Percentiles rank a stretch among this genome's conserved stretches.
phyloP scores from a whole-genome alignment of 2,888 invertebrate species.

The Monochamus alternatus region DNA sequence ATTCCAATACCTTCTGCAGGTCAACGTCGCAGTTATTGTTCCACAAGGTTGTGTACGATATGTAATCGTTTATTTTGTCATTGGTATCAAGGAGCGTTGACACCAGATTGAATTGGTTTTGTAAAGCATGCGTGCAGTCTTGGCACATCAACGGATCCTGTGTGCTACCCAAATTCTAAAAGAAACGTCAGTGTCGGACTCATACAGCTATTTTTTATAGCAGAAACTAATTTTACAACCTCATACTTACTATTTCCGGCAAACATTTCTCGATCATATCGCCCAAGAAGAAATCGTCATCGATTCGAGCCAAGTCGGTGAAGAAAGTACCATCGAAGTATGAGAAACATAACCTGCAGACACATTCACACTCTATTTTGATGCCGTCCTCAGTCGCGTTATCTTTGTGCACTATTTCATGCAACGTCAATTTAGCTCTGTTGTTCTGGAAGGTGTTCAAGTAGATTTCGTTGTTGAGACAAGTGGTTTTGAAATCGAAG shows the following conservation, averaged over 20 bases:
- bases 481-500: slow-evolving; percentile 35
- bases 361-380: slow-evolving; percentile 27
- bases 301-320: neutral
- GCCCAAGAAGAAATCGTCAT: slow-evolving; percentile 25
- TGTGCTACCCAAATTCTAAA: slow-evolving; percentile 20
- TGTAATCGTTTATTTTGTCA: slow-evolving; percentile 20
- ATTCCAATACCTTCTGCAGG: slow-evolving; percentile 10
- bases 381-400: neutral
- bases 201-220: neutral
- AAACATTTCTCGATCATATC: slow-evolving; percentile 34
- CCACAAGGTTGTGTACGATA: neutral
- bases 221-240: too few relatives aligned
- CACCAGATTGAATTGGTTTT: slow-evolving; percentile 32
- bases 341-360: slow-evolving; percentile 37
- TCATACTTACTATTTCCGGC: slow-evolving; percentile 37
- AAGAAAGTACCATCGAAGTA: neutral
- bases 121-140: slow-evolving; percentile 22
- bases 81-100: slow-evolving; percentile 18
- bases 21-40: neutral
- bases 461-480: slow-evolving; percentile 29
- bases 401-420: slow-evolving; percentile 18
- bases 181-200: neutral
- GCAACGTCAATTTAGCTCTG: slow-evolving; percentile 5
- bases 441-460: slow-evolving; percentile 15
- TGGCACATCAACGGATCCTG: slow-evolving; percentile 9